Conservation (phyloP, 1,140 invertebrate genomes). For the Drosophila pectinifera region DNA sequence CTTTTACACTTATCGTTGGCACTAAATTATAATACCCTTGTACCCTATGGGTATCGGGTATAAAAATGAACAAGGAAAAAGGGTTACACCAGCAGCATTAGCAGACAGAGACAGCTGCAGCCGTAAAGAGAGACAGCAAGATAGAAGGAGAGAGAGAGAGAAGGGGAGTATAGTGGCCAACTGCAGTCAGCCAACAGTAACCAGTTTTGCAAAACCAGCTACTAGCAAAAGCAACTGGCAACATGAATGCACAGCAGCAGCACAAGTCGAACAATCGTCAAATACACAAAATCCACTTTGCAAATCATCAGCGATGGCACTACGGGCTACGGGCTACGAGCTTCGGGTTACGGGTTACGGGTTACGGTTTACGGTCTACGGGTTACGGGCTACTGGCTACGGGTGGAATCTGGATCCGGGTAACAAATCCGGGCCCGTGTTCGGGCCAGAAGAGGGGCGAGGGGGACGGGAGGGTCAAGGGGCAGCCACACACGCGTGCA, state of each 20-base stretch:
- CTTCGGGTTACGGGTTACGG: constrained; percentile 21
- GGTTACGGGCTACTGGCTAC: constrained; percentile 1
- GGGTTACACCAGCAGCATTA: constrained; percentile 39
- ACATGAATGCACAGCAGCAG: constrained; percentile 29
- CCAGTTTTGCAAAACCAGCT: constrained; percentile 66
- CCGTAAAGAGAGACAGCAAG: background rate
- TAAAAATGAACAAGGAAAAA: constrained; percentile 34
- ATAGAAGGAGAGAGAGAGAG: constrained; percentile 9
- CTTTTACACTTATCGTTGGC: background rate
- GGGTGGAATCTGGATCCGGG: constrained; percentile 15
- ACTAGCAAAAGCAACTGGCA: constrained; percentile 25
- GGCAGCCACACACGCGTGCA: constrained; percentile 59
- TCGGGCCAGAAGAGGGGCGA: constrained; percentile 19
- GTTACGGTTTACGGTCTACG: constrained; percentile 22
- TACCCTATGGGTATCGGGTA: background rate
- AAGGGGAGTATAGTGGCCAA: constrained; percentile 14
- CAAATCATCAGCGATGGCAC: constrained; percentile 70
- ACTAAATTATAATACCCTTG: background rate
- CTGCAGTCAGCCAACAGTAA: constrained; percentile 55
- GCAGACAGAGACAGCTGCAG: constrained; percentile 17
- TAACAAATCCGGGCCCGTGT: constrained; percentile 25
- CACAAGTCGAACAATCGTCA: constrained; percentile 76
- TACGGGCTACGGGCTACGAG: constrained; percentile 29
- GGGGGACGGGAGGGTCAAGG: constrained; percentile 6
- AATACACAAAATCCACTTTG: constrained; percentile 81